Base-by-base conservation (phyloP, 2,888 invertebrate genomes). In the Zaprionus bogoriensis region DNA sequence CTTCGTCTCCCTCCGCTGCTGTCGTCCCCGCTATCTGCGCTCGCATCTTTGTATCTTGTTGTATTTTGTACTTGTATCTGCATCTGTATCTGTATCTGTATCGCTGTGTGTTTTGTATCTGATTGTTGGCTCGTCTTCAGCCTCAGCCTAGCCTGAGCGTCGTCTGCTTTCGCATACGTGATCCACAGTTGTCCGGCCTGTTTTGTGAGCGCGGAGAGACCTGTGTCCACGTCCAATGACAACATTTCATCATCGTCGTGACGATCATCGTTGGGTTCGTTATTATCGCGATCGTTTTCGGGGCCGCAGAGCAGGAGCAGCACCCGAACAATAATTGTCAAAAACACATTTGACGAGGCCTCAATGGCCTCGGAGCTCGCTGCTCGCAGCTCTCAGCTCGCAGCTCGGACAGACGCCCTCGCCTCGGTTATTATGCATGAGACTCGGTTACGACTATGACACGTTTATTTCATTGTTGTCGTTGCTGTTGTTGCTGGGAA, bases 281-380 rank as follows among this genome's bases (percentile, higher is more conserved):
- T 23, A 51, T 60, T 17, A 57, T 52, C 47, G 42, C 61, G 38
- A 64, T 45, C 38, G 17, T 58, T 57, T 57, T 67, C 53, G 53
- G 36, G 69, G 60, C 74, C 69, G 62, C 71, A 69, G 51, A 70
- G 58, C 58, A 53, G 61, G 67, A 80, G 72, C 65, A 78, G 83
- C 83, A 81, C 79, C 79, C 69, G 60, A 84, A 85, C 84, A 87
- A 84, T 85, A 86, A 83, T 80, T 87, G 87, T 87, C 87, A 87
- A 76, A 71, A 72, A 72, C 46, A 65, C 60, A 66, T 81, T 77
- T 81, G 81, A 84, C 78, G 74, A 76, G 67, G 71, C 47, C 67
- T 77, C 72, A 80, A 82, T 77, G 72, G 60, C 63, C 54, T 54
- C 47, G 25, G 12, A 6, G 36, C 47, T 23, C 25, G 17, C 4